Conservation (phyloP, 1,140 invertebrate species). For the Bombyx mandarina region DNA sequence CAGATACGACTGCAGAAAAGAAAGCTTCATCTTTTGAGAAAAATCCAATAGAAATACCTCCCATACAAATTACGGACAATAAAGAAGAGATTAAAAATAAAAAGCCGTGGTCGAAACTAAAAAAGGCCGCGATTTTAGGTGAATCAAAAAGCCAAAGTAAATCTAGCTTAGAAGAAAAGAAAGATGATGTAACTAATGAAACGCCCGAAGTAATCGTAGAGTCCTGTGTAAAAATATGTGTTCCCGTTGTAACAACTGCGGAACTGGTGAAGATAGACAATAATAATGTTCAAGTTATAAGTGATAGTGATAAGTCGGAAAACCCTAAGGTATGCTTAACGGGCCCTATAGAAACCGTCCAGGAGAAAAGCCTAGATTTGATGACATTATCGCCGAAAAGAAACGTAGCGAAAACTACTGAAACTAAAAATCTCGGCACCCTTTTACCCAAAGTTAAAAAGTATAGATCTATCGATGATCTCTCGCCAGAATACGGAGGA, state of each 20-base stretch:
- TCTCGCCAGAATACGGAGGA: slow-evolving; percentile 90
- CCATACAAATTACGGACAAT: slow-evolving; percentile 32
- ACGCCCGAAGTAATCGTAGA: slow-evolving; percentile 26
- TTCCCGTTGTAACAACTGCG: slow-evolving; percentile 50
- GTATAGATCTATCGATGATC: slow-evolving; percentile 86
- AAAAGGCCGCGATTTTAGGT: slow-evolving; percentile 70
- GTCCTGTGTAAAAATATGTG: slow-evolving; percentile 38
- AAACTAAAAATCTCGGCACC: slow-evolving; percentile 41
- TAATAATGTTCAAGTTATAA: slow-evolving; percentile 48
- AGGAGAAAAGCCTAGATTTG: slow-evolving; percentile 55
- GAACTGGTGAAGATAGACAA: slow-evolving; percentile 63
- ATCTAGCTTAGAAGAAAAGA: slow-evolving; percentile 44
- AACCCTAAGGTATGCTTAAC: slow-evolving; percentile 45
- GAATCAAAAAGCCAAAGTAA: slow-evolving; percentile 55
- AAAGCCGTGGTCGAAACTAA: slow-evolving; percentile 72
- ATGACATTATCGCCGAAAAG: slow-evolving; percentile 49
- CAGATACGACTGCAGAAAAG: slow-evolving; percentile 38
- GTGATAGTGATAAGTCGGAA: slow-evolving; percentile 42
- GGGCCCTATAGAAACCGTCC: slow-evolving; percentile 48
- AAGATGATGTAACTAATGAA: slow-evolving; percentile 28
- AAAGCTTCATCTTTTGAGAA: slow-evolving; percentile 36
- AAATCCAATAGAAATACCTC: slow-evolving; percentile 31
- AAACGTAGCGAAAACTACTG: slow-evolving; percentile 25
- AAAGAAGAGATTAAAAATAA: slow-evolving; percentile 50
- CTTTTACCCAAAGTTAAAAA: slow-evolving; percentile 71